Percentiles rank a stretch among this genome's conserved stretches.
These are phyloP conservation scores for Podarcis lilfordi DNA, from an alignment of 2,797 vertebrate species.

Conservation along the genomic window DNA sequence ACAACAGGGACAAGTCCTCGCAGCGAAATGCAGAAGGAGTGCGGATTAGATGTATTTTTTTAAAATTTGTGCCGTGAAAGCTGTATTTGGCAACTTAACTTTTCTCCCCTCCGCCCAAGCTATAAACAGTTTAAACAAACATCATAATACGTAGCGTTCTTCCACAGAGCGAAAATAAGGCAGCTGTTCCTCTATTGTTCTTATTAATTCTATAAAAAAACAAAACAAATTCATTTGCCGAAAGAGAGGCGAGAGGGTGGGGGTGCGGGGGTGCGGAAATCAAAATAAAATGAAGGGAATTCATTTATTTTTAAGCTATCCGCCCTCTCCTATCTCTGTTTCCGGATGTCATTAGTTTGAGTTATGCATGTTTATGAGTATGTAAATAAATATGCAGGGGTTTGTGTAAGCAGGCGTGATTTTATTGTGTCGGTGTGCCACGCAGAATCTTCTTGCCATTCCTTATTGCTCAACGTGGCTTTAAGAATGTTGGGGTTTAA, in stretches of 20 bases:
- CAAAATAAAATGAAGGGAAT: not conserved
- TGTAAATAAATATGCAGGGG: not conserved
- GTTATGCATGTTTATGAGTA: not conserved
- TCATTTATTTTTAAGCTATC: not conserved
- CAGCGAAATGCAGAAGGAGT: not conserved
- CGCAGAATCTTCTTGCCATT: not conserved
- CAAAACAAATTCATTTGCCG: not conserved
- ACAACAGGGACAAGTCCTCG: not conserved
- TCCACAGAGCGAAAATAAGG: not conserved
- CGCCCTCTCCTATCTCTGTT: accelerated
- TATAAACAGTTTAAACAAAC: slow-evolving; percentile 14
- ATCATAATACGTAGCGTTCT: not conserved
- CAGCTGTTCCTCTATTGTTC: slow-evolving; percentile 39
- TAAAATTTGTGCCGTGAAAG: not conserved
- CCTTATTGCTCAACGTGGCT: not conserved
- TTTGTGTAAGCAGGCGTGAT: not conserved
- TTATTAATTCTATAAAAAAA: slow-evolving; percentile 16
- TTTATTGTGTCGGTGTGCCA: not conserved
- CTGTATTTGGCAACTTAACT: not conserved
- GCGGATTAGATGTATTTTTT: not conserved
- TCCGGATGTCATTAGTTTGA: not conserved
- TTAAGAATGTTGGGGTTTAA: not conserved
- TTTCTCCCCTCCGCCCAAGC: not conserved
- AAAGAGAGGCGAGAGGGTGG: accelerated
- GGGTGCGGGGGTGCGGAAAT: not conserved